Evolutionary conservation across 2,797 vertebrate species (phyloP).

Genomic region (Spinus olivaceus): DNA sequence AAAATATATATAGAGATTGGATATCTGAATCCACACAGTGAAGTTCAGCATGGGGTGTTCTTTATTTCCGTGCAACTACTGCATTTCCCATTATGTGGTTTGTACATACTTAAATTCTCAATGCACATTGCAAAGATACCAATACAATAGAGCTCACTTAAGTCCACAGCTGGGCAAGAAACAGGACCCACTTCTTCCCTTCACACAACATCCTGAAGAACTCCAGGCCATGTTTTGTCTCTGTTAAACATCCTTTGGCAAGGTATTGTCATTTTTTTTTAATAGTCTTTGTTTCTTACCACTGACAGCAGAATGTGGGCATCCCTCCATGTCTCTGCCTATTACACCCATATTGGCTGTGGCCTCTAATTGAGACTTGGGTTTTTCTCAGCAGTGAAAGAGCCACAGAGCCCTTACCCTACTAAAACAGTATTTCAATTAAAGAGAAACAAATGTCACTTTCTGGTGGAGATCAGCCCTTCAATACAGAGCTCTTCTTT

Average conservation of each 20-base stretch:
- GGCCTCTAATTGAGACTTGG: not conserved
- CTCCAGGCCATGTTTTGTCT: not conserved
- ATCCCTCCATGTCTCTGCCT: not conserved
- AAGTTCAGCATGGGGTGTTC: not conserved
- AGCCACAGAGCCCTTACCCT: not conserved
- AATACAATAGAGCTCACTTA: not conserved
- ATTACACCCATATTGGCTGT: not conserved
- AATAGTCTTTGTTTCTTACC: not conserved
- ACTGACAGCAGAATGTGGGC: rapidly evolving
- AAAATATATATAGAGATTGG: not conserved
- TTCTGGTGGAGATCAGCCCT: not conserved
- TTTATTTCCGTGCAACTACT: not conserved
- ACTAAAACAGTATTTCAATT: not conserved
- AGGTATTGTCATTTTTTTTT: not conserved
- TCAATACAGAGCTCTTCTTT: not conserved
- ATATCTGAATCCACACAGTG: not conserved
- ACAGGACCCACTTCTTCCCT: not conserved
- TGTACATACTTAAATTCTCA: not conserved
- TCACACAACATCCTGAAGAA: not conserved
- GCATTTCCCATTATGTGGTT: not conserved
- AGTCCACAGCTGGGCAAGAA: not conserved
- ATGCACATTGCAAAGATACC: not conserved
- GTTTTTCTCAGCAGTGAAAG: not conserved
- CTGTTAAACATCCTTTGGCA: not conserved
- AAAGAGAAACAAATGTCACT: not conserved